Evolutionary conservation across 1,140 invertebrate genomes (phyloP).

Genomic region (Macrostomum lignano): DNA sequence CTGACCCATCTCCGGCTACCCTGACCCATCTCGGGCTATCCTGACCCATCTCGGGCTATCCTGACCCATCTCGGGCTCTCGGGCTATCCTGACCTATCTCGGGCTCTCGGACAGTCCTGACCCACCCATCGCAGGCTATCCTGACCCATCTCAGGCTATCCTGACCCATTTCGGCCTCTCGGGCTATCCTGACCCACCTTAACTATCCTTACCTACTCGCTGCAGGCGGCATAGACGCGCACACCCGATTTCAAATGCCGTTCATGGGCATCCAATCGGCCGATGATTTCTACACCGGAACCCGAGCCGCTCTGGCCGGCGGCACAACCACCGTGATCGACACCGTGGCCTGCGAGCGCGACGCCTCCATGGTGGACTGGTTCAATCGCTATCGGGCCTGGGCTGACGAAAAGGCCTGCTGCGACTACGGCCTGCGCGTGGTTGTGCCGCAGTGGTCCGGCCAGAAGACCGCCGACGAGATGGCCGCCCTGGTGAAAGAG

Average conservation of each 20-base stretch:
- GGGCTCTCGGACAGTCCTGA: too few relatives aligned
- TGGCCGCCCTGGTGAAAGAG: conserved; percentile 33
- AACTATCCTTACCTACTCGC: too few relatives aligned
- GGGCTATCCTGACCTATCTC: too few relatives aligned
- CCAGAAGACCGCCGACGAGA: conserved; percentile 30
- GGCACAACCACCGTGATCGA: conserved; percentile 74
- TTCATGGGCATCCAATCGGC: conserved; percentile 48
- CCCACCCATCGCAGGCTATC: too few relatives aligned
- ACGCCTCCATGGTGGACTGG: conserved; percentile 56
- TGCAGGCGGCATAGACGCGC: conserved; percentile 59
- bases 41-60: too few relatives aligned
- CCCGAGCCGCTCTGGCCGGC: conserved; percentile 55
- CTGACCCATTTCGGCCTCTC: too few relatives aligned
- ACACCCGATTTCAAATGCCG: conserved; percentile 56
- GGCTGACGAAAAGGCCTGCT: conserved; percentile 83
- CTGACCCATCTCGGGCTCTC: too few relatives aligned
- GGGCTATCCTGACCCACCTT: too few relatives aligned
- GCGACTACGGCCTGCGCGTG: conserved; percentile 77
- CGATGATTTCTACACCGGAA: conserved; percentile 66
- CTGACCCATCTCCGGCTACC: too few relatives aligned
- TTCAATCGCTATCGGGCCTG: conserved; percentile 60
- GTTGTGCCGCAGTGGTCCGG: conserved; percentile 66
- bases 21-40: too few relatives aligned
- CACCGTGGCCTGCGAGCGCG: conserved; percentile 51
- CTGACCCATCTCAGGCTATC: too few relatives aligned